Evolutionary conservation across 1,140 invertebrate genomes (phyloP).

Genomic region (Cotesia glomerata): DNA sequence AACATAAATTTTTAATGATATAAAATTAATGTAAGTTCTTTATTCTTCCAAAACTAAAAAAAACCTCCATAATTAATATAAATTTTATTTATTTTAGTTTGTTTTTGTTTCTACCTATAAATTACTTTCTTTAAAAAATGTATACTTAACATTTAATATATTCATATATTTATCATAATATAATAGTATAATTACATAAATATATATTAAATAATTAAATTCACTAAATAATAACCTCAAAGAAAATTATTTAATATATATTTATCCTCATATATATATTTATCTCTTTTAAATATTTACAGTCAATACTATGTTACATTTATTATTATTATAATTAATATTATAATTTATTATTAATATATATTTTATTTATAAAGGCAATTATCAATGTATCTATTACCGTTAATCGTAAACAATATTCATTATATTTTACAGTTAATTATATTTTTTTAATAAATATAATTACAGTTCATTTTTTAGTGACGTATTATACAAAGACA

Average conservation of each 20-base stretch:
- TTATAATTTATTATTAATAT: not conserved
- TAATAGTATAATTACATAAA: slow-evolving; percentile 30
- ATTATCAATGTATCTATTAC: slow-evolving; percentile 60
- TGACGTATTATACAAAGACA: not conserved
- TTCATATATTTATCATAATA: too few relatives aligned
- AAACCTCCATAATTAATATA: not conserved
- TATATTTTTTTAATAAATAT: slow-evolving; percentile 9
- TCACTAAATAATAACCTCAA: too few relatives aligned
- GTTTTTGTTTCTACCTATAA: slow-evolving; percentile 60
- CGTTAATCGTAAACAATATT: slow-evolving; percentile 39
- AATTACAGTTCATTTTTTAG: slow-evolving; percentile 3
- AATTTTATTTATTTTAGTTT: slow-evolving; percentile 33
- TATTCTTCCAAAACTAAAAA: not conserved
- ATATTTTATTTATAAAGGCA: slow-evolving; percentile 58
- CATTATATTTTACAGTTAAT: not conserved
- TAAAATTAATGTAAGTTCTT: not conserved
- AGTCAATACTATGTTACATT: slow-evolving; percentile 24
- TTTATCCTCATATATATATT: slow-evolving; percentile 25
- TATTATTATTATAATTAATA: too few relatives aligned
- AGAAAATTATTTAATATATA: too few relatives aligned
- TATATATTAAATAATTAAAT: slow-evolving; percentile 15
- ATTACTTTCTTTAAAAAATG: slow-evolving; percentile 65
- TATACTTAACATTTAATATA: slow-evolving; percentile 63
- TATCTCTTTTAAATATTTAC: slow-evolving; percentile 61
- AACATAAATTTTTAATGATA: too few relatives aligned